Evolutionary conservation across 2,797 vertebrate species (phyloP).

Genomic region (Enteromius afrohamiltoni): DNA sequence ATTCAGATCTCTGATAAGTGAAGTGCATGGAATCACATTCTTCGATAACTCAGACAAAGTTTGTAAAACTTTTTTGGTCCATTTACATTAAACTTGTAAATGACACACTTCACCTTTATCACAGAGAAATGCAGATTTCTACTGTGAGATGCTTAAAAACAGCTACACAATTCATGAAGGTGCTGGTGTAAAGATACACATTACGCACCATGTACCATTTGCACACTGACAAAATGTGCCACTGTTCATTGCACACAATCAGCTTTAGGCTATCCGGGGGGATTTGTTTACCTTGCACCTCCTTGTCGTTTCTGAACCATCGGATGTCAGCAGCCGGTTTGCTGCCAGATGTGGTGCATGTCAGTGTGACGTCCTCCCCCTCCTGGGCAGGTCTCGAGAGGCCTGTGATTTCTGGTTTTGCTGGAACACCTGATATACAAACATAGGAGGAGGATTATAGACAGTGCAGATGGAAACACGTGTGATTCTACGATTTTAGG

Average conservation of each 20-base stretch:
- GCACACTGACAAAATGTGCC: background rate
- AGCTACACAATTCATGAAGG: background rate
- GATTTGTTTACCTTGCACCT: slow-evolving; percentile 88
- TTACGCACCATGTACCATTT: background rate
- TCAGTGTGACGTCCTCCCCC: slow-evolving; percentile 91
- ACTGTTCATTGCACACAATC: slow-evolving; percentile 13
- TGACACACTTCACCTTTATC: background rate
- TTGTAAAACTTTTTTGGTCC: background rate
- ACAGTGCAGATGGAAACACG: background rate
- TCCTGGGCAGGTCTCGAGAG: slow-evolving; percentile 94
- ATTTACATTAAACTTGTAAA: background rate
- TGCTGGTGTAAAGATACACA: background rate
- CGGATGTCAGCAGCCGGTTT: slow-evolving; percentile 95
- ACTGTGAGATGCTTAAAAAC: background rate
- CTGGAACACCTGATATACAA: slow-evolving; percentile 85
- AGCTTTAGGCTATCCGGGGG: slow-evolving; percentile 1
- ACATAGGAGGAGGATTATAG: slow-evolving; percentile 26
- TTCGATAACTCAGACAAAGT: background rate
- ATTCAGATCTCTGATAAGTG: background rate
- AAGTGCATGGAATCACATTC: background rate
- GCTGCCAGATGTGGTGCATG: slow-evolving; percentile 92
- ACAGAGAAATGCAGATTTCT: background rate
- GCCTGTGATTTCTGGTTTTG: slow-evolving; percentile 92
- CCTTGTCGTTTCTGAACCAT: slow-evolving; percentile 97
- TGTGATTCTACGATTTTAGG: background rate